Conservation (phyloP, 2,113 vertebrate species). For the Natator depressus region DNA sequence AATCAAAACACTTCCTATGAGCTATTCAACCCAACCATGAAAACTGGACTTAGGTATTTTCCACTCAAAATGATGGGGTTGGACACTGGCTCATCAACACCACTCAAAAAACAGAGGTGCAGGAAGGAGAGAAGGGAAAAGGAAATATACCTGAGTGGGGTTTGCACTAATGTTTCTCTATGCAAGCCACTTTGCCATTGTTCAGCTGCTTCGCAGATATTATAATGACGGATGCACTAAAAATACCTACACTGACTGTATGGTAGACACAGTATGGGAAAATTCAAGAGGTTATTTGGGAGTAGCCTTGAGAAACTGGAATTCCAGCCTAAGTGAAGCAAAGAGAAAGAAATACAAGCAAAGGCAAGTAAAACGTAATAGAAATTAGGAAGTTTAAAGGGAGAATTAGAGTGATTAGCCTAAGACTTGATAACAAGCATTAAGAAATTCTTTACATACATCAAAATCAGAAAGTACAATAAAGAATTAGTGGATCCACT, state of each 20-base stretch:
- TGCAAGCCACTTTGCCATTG: not conserved
- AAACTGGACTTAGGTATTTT: slow-evolving; percentile 15
- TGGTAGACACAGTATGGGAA: not conserved
- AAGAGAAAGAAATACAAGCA: not conserved
- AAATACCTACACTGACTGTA: not conserved
- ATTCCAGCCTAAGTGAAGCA: not conserved
- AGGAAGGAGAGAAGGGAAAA: not conserved
- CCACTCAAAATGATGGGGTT: not conserved
- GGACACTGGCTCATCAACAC: not conserved
- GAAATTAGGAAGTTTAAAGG: not conserved
- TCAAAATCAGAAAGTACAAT: not conserved
- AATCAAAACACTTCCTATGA: slow-evolving; percentile 51
- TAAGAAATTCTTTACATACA: not conserved
- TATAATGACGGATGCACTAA: not conserved
- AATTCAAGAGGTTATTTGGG: not conserved
- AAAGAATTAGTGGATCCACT: not conserved
- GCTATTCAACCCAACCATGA: slow-evolving; percentile 31
- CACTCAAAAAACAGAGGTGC: not conserved
- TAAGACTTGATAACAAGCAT: not conserved
- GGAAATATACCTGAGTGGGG: not conserved
- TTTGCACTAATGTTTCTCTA: not conserved
- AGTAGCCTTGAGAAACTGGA: not conserved
- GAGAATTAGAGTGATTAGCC: not conserved
- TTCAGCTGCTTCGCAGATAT: not conserved
- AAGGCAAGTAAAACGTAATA: not conserved